A percentile compares a stretch with the other conserved stretches of the same genome.
These are phyloP conservation scores for Caerostris extrusa DNA, from an alignment of 1,140 invertebrate genomes.

Conservation along the genomic window DNA sequence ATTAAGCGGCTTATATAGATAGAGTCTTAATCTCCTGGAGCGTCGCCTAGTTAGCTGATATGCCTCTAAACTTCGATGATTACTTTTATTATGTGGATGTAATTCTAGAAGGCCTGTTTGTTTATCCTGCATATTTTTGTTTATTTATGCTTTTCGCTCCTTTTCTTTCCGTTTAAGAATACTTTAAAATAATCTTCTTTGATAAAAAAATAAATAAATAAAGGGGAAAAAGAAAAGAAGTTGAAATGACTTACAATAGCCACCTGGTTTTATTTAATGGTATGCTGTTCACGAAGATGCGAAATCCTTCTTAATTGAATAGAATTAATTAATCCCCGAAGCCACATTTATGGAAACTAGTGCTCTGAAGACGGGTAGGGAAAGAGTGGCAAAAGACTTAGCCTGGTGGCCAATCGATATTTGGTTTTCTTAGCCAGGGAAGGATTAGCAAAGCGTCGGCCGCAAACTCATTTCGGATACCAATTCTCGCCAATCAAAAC, in stretches of 20 bases:
- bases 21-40: not conserved
- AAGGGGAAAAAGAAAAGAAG: not conserved
- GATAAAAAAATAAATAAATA: not conserved
- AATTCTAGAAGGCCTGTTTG: not conserved
- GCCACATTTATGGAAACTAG: slow-evolving; percentile 69
- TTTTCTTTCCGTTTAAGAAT: not conserved
- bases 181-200: slow-evolving; percentile 7
- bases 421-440: slow-evolving; percentile 57
- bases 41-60: not conserved
- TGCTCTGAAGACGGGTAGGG: slow-evolving; percentile 4
- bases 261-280: slow-evolving; percentile 36
- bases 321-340: slow-evolving; percentile 69
- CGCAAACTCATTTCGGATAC: slow-evolving; percentile 53
- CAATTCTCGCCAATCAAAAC: slow-evolving; percentile 61
- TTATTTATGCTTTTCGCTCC: slow-evolving; percentile 34
- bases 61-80: slow-evolving; percentile 21
- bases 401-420: slow-evolving; percentile 47
- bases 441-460: slow-evolving; percentile 60
- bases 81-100: not conserved
- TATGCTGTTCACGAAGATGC: not conserved
- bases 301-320: slow-evolving; percentile 68
- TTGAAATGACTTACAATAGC: slow-evolving; percentile 33
- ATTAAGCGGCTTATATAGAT: slow-evolving; percentile 20
- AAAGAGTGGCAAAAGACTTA: slow-evolving; percentile 31
- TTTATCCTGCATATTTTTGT: not conserved